Evolutionary conservation across 2,113 vertebrate species (phyloP).

Genomic region (rabbit (Oryctolagus cuniculus)): DNA sequence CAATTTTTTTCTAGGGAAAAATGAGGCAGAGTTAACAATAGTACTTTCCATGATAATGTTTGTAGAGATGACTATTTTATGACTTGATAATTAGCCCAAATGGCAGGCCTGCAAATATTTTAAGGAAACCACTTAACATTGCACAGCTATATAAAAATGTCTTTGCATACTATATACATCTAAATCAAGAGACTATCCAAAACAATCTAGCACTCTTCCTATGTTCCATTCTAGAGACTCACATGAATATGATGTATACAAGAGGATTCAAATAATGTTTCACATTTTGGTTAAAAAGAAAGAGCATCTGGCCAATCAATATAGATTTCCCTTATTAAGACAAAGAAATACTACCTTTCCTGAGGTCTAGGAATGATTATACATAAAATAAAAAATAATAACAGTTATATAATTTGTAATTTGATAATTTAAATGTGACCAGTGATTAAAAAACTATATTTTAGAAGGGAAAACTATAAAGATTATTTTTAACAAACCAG

Average conservation of each 20-base stretch:
- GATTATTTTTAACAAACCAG: not conserved
- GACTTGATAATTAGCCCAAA: not conserved
- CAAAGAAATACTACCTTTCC: not conserved
- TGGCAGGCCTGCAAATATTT: not conserved
- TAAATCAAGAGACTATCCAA: not conserved
- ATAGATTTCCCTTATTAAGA: not conserved
- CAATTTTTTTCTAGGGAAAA: not conserved
- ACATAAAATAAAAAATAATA: not conserved
- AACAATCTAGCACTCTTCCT: constrained; percentile 18
- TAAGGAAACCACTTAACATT: not conserved
- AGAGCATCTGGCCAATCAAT: not conserved
- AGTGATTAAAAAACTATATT: not conserved
- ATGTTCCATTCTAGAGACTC: not conserved
- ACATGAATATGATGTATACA: constrained; percentile 11
- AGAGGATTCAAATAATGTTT: constrained; percentile 47
- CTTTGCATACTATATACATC: not conserved
- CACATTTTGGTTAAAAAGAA: constrained; percentile 40
- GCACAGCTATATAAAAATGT: not conserved
- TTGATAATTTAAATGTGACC: constrained; percentile 41
- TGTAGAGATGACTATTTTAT: constrained; percentile 22
- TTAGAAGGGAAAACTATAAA: not conserved
- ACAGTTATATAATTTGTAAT: not conserved
- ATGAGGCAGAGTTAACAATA: not conserved
- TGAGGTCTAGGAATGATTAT: not conserved
- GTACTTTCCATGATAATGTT: not conserved